Evolutionary conservation across 2,888 invertebrate genomes (phyloP), one percentile per base, ranked within the genome.

Genomic region (Oxyteleia sp.): DNA sequence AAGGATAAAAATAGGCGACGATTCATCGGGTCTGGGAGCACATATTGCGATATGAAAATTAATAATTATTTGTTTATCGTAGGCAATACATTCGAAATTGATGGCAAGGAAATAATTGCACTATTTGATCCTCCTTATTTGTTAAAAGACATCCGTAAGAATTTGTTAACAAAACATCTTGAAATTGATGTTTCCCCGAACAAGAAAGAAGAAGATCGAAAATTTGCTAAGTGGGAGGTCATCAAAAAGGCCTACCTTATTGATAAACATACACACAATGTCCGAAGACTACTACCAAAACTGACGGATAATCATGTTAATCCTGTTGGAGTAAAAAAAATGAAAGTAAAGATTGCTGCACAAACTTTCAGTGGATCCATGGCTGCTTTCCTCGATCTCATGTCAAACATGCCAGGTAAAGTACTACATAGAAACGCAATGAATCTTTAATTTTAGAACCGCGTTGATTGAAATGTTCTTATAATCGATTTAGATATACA

Each of bases 91-190:
- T n/a, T 51, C 20, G 51, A 51, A 51, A 7, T 51, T 51, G 51
- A 7, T 51, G 51, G 20, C 10, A 2, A n/a, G 1, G 20, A 20
- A 20, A 13, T 51, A 1, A 26, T 51, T 13, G 10, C 51, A 20
- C 5, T 51, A 51, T 51, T 5, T 51, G 51, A 51, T 51, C 51
- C 20, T 20, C 51, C 51, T n/a, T 20, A 51, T 51, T 26, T 51
- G 13, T 1, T 51, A 1, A 51, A 20, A 51, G 51, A 20, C 18
- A 20, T 51, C 10, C 8, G 51, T 20, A 51, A 51, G 3, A 51
- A 51, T 51, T 20, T 32, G 10, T 1, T 32, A 8, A 32, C 32
- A 5, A 23, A 51, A 11, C 26, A 26, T 7, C n/a, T 26, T 2
- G 26, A 32, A 8, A 32, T 32, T 1, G 10, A 32, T 8, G 8